Evolutionary conservation across 1,140 invertebrate species (phyloP).

Genomic region (Drosophila chauvacae): DNA sequence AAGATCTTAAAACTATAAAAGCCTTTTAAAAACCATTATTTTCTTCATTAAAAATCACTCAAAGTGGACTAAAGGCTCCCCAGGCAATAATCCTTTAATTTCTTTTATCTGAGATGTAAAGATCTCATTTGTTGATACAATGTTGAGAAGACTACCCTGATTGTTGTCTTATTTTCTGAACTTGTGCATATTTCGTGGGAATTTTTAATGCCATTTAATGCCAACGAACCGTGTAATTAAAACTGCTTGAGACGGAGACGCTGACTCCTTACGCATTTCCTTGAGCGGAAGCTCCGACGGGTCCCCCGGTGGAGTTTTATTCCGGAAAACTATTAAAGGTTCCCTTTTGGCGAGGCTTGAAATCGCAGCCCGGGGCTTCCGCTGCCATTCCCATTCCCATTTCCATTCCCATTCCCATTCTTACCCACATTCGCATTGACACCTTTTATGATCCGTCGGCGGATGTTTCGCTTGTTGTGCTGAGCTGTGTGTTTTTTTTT

Average conservation of each 20-base stretch:
- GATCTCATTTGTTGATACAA: background rate
- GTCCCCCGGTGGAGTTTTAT: constrained; percentile 28
- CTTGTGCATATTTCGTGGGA: constrained; percentile 54
- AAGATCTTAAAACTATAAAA: background rate
- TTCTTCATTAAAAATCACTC: background rate
- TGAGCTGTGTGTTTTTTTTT: constrained; percentile 3
- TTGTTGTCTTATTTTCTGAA: constrained; percentile 33
- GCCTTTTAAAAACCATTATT: too few relatives aligned
- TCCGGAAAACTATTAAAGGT: constrained; percentile 81
- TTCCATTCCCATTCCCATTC: constrained; percentile 38
- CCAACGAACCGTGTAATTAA: constrained; percentile 61
- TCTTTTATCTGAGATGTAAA: background rate
- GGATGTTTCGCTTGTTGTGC: constrained; percentile 40
- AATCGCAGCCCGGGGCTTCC: constrained; percentile 53
- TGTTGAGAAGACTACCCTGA: background rate
- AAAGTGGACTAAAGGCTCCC: background rate
- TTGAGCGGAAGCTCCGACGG: constrained; percentile 59
- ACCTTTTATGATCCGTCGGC: constrained; percentile 58
- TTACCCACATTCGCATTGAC: constrained; percentile 57
- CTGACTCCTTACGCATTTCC: constrained; percentile 72
- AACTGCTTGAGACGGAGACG: constrained; percentile 21
- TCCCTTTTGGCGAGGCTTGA: constrained; percentile 38
- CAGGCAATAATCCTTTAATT: background rate
- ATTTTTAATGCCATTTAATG: constrained; percentile 12
- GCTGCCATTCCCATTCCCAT: constrained; percentile 49